Base-by-base conservation (phyloP, 1,140 invertebrate species). In the Druon quercuslanigerum region DNA sequence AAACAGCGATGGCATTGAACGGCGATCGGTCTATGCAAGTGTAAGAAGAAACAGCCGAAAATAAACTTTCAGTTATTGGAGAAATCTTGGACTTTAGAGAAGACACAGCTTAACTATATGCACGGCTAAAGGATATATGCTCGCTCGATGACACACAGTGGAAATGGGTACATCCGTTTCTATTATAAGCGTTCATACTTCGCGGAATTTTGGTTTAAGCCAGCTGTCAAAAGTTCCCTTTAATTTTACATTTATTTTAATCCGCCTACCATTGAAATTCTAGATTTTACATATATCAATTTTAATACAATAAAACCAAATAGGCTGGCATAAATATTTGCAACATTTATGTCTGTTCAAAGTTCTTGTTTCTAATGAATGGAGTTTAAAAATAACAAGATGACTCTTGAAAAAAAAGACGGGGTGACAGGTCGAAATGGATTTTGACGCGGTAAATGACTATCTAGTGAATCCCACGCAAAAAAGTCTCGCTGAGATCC, bases 191-290 rank as follows among this genome's bases (percentile, higher is more conserved):
- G 4, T 66, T 66, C 60, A 40, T 40, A 66, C 25, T 66, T 66
- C 33, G 20, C 33, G 60, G 60, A 66, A 66, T n/a, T 66, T 66
- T 40, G 5, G 11, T 66, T 66, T 66, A 66, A 20, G 25, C 20
- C 52, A 73, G 20, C 56, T 73, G 20, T 20, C 46, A 51, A 52
- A 70, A 40, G 51, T 11, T 40, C 12, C 20, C 66, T 52, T 72
- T 72, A 75, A 76, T 54, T 56, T 17, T 19, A 73, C 40, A 51
- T 40, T 46, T 33, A 54, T 71, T 50, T 72, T 78, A 66, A 75
- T 78, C 72, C 54, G 51, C 78, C 54, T 80, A 80, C 71, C 79
- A 80, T 77, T 72, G 57, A 57, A 40, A 25, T 25, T 1, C 25
- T 25, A 25, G 25, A 25, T 25, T 25, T 25, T 25, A 25, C 25